Conservation (phyloP, 2,113 vertebrate species). For the Hiodon tergisus region DNA sequence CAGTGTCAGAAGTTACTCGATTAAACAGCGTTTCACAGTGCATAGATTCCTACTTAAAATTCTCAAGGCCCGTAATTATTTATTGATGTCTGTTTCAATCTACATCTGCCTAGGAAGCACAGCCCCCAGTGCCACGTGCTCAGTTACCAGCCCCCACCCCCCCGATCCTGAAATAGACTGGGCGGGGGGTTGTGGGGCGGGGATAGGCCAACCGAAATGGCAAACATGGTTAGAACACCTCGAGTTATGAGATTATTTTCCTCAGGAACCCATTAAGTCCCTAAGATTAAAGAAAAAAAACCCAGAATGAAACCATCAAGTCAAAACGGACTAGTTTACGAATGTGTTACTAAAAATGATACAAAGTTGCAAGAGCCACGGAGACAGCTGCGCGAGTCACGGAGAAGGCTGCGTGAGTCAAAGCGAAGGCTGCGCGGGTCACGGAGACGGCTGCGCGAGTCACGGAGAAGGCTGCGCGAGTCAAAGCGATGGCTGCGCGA, state of each 20-base stretch:
- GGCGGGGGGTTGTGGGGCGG: conserved; percentile 46
- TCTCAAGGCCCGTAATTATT: conserved; percentile 88
- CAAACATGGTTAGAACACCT: conserved; percentile 47
- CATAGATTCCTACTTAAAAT: conserved; percentile 91
- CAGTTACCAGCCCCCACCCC: conserved; percentile 62
- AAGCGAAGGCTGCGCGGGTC: too few species aligned
- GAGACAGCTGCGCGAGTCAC: too few species aligned
- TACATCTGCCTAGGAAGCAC: conserved; percentile 68
- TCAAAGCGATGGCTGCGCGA: too few species aligned
- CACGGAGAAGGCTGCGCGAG: too few species aligned
- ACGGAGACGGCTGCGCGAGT: too few species aligned
- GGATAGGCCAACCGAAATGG: conserved; percentile 45
- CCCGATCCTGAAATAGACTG: conserved; percentile 64
- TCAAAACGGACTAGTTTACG: too few species aligned
- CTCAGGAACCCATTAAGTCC: conserved; percentile 28
- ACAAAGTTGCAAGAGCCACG: too few species aligned
- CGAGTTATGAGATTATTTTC: conserved; percentile 28
- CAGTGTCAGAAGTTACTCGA: conserved; percentile 68
- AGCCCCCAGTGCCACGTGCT: conserved; percentile 69
- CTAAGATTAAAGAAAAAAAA: conserved; percentile 31
- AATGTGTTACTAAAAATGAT: too few species aligned
- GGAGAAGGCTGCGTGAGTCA: too few species aligned
- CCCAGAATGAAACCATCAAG: conserved; percentile 20
- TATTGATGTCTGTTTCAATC: conserved; percentile 93
- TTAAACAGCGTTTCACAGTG: conserved; percentile 78